Evolutionary conservation across 2,113 vertebrate genomes (phyloP), one percentile per base, ranked within the genome.

Genomic region (Syrmaticus mikado): DNA sequence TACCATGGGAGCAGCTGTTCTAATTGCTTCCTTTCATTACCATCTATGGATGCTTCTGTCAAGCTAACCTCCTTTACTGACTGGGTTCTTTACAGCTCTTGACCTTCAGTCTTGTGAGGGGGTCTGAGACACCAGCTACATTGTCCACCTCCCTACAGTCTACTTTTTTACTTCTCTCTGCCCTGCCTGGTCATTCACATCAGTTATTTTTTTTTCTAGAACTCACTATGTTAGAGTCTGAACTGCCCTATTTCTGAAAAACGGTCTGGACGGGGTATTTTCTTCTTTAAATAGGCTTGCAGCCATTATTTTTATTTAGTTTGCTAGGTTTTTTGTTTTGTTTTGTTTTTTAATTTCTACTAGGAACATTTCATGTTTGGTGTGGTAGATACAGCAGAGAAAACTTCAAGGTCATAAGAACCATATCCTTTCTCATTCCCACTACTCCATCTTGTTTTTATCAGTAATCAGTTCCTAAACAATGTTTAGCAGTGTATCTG

Each of bases 11-110:
- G 68, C 88, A 94, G 85, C 92, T 92, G 80, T 52, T 38, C 73
- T 95, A 81, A 94, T 93, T 88, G 80, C 76, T 95, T 96, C 92
- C 92, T 94, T 96, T 92, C 73, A 61, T 96, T 92, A 94, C 96
- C 96, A 92, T 96, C 95, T 96, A 93, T 92, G 96, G 93, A 52
- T 88, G 88, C 85, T 81, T 96, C 93, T 96, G 93, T 93, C 93
- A 96, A 88, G 70, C 88, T 81, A 92, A 77, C 38, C 80, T 94
- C 45, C 70, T 88, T 70, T 74, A 71, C 88, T 81, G 72, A 64
- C 85, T 75, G 17, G 76, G 38, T 93, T 72, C 80, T 90, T 93
- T 92, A 93, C 52, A 89, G 70, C 65, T 81, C 76, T 88, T 92
- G 90, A 96, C 80, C 93, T 92, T 81, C 88, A 93, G 68, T 65